Base-by-base conservation (phyloP, 2,888 invertebrate species). In the Drosophila meridiana region DNA sequence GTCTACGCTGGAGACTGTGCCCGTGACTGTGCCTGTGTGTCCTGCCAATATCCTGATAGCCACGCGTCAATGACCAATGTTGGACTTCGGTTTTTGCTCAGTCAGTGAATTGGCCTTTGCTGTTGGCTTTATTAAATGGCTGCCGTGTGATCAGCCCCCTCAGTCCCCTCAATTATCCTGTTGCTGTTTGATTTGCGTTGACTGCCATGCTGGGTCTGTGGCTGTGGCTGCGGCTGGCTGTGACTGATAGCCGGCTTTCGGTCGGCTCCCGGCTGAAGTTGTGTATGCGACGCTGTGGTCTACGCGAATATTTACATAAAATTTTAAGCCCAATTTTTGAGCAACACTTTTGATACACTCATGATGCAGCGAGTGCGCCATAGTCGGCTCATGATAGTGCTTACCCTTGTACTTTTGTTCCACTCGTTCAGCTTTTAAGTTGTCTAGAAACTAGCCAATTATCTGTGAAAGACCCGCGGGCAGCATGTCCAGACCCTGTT, bases 181-280 rank as follows among this genome's bases (percentile, higher is more conserved):
- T 7, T 14, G 48, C 42, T 52, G 28, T 57, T 47, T 50, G 58
- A 43, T 47, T 53, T 55, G 28, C 36, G 52, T 36, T 36, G 48
- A 5, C 38, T 38, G 40, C 30, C 55, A 8, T 14, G 38, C 55
- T 40, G 14, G n/a, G 50, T 30, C n/a, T 32, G 8, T n/a, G 3
- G n/a, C 50, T 50, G n/a, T 57, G 20, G 20, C 20, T 20, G 20
- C 20, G 28, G 63, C 9, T 36, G 36, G 45, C 63, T 55, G 52
- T 69, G 83, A 81, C 85, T 78, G 87, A 87, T 88, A 88, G 77
- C 48, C 76, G 59, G 69, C 76, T 68, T 73, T 82, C 67, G 58
- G 65, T 53, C 64, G 55, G 57, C 59, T 65, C 30, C 32, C n/a
- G 59, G 66, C 48, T 58, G 56, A 28, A 43, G 52, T 34, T 69